Evolutionary conservation across 2,888 invertebrate genomes (phyloP), one percentile per base, ranked within the genome.

Genomic region (Lapara coniferarum): DNA sequence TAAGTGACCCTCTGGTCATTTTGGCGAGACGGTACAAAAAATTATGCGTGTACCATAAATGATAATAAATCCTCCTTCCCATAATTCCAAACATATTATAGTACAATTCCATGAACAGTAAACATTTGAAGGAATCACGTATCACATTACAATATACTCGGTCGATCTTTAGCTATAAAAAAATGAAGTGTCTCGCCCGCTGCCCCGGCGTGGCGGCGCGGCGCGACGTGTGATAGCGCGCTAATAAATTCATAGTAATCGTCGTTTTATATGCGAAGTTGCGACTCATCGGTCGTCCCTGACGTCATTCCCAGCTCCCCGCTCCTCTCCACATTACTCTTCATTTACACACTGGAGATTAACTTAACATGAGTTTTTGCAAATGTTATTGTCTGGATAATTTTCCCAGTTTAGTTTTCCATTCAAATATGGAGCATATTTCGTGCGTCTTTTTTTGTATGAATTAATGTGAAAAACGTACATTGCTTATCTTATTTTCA

Each of bases 191-290:
- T 37, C 37, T 4, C 37, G 37, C 0, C 7, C 37, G 37, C 37
- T 37, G 37, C 37, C 37, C 7, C 37, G 37, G 37, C 2, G 37
- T 37, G 7, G 5, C 37, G 37, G 37, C 37, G 2, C 37, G 6
- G 37, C 37, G 37, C 37, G 37, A 6, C 56, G 7, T 25, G 25
- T 25, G 19, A 25, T 25, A 25, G 44, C n/a, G 7, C 58, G 44
- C 37, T 58, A 56, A 59, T 59, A 16, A 59, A 59, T 44, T 16
- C 59, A 59, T 16, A 46, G 16, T 46, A 46, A 59, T 59, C 10
- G 16, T 1, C 14, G 37, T 10, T 46, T 59, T 19, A 59, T 16
- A 13, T 6, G 46, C 46, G n/a, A 12, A 46, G 16, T 59, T 10
- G 46, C 59, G 59, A 44, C 59, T 16, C 59, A 19, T 16, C 59